Percentiles rank a stretch among this genome's conserved stretches.
Conservation (phyloP, 1,140 invertebrate genomes). For the Drosophila pachea region DNA sequence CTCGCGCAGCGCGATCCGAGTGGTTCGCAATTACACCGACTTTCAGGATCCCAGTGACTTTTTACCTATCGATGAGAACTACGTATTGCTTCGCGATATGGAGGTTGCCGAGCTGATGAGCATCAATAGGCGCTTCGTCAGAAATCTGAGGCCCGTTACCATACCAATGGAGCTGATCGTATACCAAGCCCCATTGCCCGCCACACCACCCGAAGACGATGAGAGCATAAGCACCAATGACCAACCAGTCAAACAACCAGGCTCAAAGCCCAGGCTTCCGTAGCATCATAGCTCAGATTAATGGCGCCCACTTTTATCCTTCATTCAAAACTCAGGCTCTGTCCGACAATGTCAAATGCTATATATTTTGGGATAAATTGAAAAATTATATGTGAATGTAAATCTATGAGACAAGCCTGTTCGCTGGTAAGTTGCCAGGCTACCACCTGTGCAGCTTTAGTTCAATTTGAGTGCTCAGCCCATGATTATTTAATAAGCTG, state of each 20-base stretch:
- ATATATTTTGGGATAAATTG: no score
- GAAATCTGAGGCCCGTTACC: neutral
- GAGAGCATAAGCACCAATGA: no score
- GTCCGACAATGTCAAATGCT: no score
- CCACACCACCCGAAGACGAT: neutral
- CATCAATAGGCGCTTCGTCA: neutral
- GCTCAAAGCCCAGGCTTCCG: no score
- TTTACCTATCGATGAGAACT: conserved; percentile 22
- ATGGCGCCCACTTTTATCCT: no score
- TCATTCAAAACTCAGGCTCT: no score
- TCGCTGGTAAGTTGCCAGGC: neutral
- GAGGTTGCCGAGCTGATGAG: conserved; percentile 22
- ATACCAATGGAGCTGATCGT: conserved; percentile 37
- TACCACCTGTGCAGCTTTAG: conserved; percentile 6
- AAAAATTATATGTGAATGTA: no score
- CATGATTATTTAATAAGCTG: conserved; percentile 75
- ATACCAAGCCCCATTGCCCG: conserved; percentile 6
- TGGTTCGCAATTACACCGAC: conserved; percentile 8
- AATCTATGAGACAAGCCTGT: no score
- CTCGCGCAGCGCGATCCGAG: conserved; percentile 34
- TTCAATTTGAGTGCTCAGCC: conserved; percentile 40
- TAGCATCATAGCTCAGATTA: no score
- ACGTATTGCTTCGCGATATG: conserved; percentile 33
- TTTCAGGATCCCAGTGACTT: conserved; percentile 43
- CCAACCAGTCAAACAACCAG: no score